Conservation (phyloP, 2,797 vertebrate genomes). For the Chelon labrosus region DNA sequence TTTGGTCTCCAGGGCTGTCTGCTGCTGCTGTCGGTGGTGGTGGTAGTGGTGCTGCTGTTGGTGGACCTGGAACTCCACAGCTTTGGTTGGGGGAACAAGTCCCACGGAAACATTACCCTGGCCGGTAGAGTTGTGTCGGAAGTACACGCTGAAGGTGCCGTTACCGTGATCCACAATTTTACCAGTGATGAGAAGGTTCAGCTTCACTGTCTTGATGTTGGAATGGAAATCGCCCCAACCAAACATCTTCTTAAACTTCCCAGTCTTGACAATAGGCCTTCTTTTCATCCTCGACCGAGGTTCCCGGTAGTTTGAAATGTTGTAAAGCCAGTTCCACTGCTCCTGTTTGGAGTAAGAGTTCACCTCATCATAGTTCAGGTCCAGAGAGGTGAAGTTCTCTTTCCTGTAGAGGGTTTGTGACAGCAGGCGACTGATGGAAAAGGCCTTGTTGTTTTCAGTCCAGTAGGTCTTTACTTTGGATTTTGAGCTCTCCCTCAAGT, state of each 20-base stretch:
- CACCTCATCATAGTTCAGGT: slow-evolving; percentile 89
- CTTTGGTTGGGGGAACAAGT: slow-evolving; percentile 95
- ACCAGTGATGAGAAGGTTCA: slow-evolving; percentile 96
- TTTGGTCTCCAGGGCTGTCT: slow-evolving; percentile 94
- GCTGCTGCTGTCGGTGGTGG: slow-evolving; percentile 87
- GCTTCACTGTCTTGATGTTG: slow-evolving; percentile 96
- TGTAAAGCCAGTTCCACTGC: slow-evolving; percentile 94
- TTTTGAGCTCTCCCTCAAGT: slow-evolving; percentile 88
- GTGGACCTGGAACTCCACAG: slow-evolving; percentile 94
- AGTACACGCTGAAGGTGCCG: slow-evolving; percentile 98
- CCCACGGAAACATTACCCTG: slow-evolving; percentile 97
- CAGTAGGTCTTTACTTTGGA: slow-evolving; percentile 92
- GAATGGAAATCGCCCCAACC: slow-evolving; percentile 99
- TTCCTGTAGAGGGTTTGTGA: slow-evolving; percentile 91
- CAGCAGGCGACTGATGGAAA: slow-evolving; percentile 93
- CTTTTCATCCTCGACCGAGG: slow-evolving; percentile 91
- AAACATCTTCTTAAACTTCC: slow-evolving; percentile 99
- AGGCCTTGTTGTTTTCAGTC: slow-evolving; percentile 91
- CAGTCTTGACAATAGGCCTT: slow-evolving; percentile 93
- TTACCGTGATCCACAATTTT: slow-evolving; percentile 99
- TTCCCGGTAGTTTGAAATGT: slow-evolving; percentile 87
- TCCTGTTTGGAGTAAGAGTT: slow-evolving; percentile 92
- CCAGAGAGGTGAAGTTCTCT: slow-evolving; percentile 91
- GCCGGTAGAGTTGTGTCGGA: slow-evolving; percentile 97
- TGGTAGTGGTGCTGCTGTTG: slow-evolving; percentile 87